Conservation (phyloP, 30 jellyfish, hydroid and myxozoan species). For the Morbakka virulenta region DNA sequence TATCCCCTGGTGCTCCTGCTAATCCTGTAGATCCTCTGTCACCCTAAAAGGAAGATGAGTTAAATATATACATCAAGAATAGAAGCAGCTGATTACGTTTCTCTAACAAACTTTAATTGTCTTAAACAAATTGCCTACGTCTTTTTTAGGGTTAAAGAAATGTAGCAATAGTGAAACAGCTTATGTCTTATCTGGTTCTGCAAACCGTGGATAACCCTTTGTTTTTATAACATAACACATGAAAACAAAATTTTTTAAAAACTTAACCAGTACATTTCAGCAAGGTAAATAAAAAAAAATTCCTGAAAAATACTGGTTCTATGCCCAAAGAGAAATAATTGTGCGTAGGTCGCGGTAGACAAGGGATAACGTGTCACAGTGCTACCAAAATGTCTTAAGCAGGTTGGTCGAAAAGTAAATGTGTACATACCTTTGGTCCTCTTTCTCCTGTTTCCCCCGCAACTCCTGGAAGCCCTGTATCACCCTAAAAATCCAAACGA, state of each 20-base stretch:
- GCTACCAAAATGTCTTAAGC: too few species aligned
- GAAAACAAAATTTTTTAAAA: background rate
- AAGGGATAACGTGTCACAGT: too few species aligned
- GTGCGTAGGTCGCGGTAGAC: too few species aligned
- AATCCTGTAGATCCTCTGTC: conserved; percentile 61
- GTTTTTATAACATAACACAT: too few species aligned
- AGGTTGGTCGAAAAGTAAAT: background rate
- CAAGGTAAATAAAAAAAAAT: too few species aligned
- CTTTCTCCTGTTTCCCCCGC: conserved; percentile 53
- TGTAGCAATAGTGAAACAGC: background rate
- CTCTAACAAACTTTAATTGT: too few species aligned
- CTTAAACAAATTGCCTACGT: too few species aligned
- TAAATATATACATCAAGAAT: background rate
- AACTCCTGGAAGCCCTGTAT: conserved; percentile 59
- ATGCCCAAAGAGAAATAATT: too few species aligned
- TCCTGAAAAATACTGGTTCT: too few species aligned
- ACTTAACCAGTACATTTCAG: background rate
- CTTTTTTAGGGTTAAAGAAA: conserved; percentile 21
- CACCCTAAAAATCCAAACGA: conserved; percentile 24
- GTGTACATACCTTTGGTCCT: conserved; percentile 56
- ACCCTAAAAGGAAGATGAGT: conserved; percentile 23
- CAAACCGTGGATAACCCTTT: too few species aligned
- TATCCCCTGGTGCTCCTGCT: conserved; percentile 56
- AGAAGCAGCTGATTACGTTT: too few species aligned
- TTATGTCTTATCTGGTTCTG: too few species aligned